Base-by-base conservation (phyloP, 2,797 vertebrate genomes). In the Bovichtus diacanthus region DNA sequence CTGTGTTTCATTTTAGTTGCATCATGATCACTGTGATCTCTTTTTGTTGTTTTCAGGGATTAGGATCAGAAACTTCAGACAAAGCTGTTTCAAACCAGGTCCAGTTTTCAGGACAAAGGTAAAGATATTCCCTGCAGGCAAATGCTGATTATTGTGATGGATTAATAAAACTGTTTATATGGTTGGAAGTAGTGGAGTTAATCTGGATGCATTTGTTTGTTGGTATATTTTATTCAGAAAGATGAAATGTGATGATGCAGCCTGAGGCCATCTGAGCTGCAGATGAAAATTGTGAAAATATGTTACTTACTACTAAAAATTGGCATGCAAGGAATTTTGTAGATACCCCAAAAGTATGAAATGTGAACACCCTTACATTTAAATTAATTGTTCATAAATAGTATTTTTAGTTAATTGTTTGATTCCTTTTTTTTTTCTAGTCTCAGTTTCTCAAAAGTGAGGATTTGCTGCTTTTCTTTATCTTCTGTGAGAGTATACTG, bases 101-200 rank as follows among this genome's bases (percentile, higher is more conserved):
- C 44, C 92, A 93, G 68, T 98, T 95, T 88, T 96, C 96, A 61
- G 96, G 93, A 19, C 94, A 96, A 88, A 97, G 98, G 98, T 99
- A 95, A 81, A 72, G 23, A 41, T 10, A 49, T 27, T 65, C 16
- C 25, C 18, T 60, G 38, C 16, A 47, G 23, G 29, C 7, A 43
- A n/a, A 70, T 6, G 5, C 8, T 43, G 15, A 7, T 36, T 25
- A 49, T 16, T 66, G 10, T 15, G 21, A 25, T n/a, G 27, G 12
- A 43, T 34, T 43, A 29, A 64, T 38, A 7, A 43, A 49, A 31
- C 9, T 10, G n/a, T 39, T 47, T 34, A 51, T 38, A 39, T 27
- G 9, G 5, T 31, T 53, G n/a, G 15, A 11, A 39, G 0, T 16
- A 41, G 9, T 16, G 31, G 4, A 31, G 46, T 41, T 75, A 31